Percentiles rank a stretch among this genome's conserved stretches.
Conservation (phyloP, 2,797 vertebrate species). For the Notolepis coatsorum region DNA sequence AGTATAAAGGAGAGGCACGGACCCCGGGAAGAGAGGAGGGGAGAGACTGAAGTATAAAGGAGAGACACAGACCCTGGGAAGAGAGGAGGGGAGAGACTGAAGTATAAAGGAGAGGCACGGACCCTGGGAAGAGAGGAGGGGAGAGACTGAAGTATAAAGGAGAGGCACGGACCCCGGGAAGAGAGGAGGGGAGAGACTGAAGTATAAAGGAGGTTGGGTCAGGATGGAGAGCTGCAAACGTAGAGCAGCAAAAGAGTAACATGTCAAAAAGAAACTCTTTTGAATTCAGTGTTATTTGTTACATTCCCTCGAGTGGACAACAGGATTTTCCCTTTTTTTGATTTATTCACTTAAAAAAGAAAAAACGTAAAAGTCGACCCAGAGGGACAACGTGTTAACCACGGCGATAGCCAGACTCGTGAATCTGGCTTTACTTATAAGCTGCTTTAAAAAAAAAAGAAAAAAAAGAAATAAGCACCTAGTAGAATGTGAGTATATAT, state of each 20-base stretch:
- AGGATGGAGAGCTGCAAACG: conserved; percentile 85
- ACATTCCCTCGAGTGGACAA: conserved; percentile 79
- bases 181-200: conserved; percentile 46
- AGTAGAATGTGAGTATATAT: neutral
- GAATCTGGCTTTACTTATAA: conserved; percentile 2
- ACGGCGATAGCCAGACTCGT: conserved; percentile 21
- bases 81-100: neutral
- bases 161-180: no score
- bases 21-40: neutral
- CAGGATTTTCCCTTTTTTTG: conserved; percentile 71
- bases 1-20: no score
- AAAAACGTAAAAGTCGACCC: no score
- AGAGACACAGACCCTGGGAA: conserved; percentile 20
- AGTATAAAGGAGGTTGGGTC: conserved; percentile 80
- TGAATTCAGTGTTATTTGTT: conserved; percentile 89
- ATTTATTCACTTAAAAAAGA: conserved; percentile 39
- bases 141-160: conserved; percentile 67
- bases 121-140: conserved; percentile 13
- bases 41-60: conserved; percentile 4
- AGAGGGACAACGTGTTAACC: no score
- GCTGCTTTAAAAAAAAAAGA: neutral
- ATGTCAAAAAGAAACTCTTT: conserved; percentile 68
- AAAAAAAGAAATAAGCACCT: neutral
- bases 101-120: no score
- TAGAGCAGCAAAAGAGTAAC: conserved; percentile 59